Percentiles rank a stretch among this genome's conserved stretches.
These are phyloP conservation scores for Clanis bilineata DNA, from an alignment of 2,888 invertebrate species.

Conservation along the genomic window DNA sequence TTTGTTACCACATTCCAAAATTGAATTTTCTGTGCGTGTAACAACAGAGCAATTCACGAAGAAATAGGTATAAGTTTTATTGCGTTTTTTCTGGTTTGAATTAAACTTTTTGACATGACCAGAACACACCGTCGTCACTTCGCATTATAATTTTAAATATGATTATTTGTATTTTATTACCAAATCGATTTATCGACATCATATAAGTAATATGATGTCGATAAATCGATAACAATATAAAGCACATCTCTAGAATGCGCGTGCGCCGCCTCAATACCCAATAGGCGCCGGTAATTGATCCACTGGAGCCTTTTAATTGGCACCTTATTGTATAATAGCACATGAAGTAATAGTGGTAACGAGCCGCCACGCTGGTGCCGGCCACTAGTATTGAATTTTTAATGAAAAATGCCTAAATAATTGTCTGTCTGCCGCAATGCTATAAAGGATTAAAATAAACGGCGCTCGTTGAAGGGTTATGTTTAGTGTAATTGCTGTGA, in stretches of 20 bases:
- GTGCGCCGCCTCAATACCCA: constrained; percentile 48
- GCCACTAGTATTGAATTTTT: constrained; percentile 25
- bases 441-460: background rate
- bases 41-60: too few species aligned
- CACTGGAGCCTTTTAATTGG: constrained; percentile 64
- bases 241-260: constrained; percentile 19
- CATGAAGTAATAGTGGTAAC: constrained; percentile 41
- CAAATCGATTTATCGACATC: too few species aligned
- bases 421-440: constrained; percentile 18
- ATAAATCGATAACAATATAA: constrained; percentile 4
- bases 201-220: too few species aligned
- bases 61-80: too few species aligned
- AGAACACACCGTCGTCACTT: too few species aligned
- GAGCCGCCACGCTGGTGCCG: constrained; percentile 16
- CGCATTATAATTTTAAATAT: too few species aligned
- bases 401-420: constrained; percentile 34
- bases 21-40: too few species aligned
- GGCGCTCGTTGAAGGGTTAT: background rate
- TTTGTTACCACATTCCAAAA: too few species aligned
- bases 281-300: constrained; percentile 53
- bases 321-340: constrained; percentile 65
- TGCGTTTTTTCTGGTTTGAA: too few species aligned
- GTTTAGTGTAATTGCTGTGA: constrained; percentile 11
- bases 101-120: too few species aligned
- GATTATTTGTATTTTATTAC: too few species aligned